phyloP scores from a whole-genome alignment of 1,140 invertebrate genomes.

The Polypedilum vanderplanki region DNA sequence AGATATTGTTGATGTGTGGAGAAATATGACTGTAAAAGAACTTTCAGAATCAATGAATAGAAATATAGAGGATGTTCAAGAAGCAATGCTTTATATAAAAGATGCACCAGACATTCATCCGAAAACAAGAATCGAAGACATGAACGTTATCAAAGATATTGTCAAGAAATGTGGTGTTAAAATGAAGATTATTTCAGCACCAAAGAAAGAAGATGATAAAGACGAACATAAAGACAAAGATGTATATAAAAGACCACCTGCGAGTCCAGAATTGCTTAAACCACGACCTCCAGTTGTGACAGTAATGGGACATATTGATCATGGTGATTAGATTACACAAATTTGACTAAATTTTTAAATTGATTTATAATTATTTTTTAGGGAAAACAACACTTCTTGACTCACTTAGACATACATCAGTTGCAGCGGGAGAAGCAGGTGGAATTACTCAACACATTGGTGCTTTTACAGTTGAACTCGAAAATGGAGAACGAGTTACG shows the following conservation, averaged over 20 bases:
- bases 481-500: constrained; percentile 71
- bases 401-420: constrained; percentile 72
- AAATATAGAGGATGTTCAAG: constrained; percentile 59
- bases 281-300: constrained; percentile 84
- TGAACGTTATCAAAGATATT: constrained; percentile 54
- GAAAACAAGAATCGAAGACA: constrained; percentile 46
- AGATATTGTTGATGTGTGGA: constrained; percentile 61
- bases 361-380: too few species aligned
- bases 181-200: constrained; percentile 49
- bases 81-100: constrained; percentile 59
- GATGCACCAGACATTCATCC: constrained; percentile 47
- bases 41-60: constrained; percentile 55
- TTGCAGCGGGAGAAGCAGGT: constrained; percentile 92
- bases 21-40: constrained; percentile 67
- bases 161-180: constrained; percentile 58
- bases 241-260: constrained; percentile 52
- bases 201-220: constrained; percentile 41
- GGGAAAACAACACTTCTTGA: constrained; percentile 93
- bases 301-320: constrained; percentile 99
- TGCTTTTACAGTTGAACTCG: constrained; percentile 78
- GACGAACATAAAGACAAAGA: constrained; percentile 45
- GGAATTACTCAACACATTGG: constrained; percentile 99
- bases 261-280: constrained; percentile 54
- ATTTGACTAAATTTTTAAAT: too few species aligned
- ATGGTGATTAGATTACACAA: constrained; percentile 68